A percentile compares a stretch with the other conserved stretches of the same genome.
Conservation (phyloP, 2,113 vertebrate species). For the Dasyornis broadbenti region DNA sequence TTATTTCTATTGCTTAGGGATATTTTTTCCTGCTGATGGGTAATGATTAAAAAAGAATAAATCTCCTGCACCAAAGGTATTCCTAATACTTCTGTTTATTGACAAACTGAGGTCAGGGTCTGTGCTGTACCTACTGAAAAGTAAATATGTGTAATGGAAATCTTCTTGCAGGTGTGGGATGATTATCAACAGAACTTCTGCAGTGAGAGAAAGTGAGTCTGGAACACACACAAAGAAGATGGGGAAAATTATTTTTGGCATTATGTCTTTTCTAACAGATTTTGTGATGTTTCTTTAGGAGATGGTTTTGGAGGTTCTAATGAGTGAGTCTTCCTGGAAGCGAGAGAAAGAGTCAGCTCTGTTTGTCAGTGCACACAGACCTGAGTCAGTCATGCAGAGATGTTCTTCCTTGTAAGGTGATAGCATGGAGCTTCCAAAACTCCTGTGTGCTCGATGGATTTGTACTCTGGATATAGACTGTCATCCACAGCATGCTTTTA, state of each 20-base stretch:
- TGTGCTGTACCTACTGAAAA: neutral
- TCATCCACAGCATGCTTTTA: neutral
- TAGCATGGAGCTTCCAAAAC: neutral
- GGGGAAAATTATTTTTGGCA: neutral
- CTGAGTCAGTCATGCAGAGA: neutral
- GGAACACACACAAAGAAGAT: neutral
- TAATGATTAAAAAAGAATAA: neutral
- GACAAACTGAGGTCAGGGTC: neutral
- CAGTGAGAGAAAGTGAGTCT: neutral
- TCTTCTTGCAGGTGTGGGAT: neutral
- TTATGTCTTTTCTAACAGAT: neutral
- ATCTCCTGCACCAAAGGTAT: neutral
- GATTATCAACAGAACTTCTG: neutral
- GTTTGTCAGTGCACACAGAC: neutral
- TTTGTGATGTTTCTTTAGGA: neutral
- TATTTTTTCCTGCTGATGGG: neutral
- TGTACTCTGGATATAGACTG: neutral
- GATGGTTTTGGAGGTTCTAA: neutral
- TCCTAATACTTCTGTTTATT: neutral
- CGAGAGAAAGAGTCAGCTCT: neutral
- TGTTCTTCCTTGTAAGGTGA: neutral
- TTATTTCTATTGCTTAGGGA: neutral
- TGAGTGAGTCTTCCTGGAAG: neutral
- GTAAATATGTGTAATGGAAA: neutral
- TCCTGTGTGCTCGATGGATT: neutral